Evolutionary conservation across 1,140 invertebrate genomes (phyloP).

Genomic region (Heliconius hewitsoni): DNA sequence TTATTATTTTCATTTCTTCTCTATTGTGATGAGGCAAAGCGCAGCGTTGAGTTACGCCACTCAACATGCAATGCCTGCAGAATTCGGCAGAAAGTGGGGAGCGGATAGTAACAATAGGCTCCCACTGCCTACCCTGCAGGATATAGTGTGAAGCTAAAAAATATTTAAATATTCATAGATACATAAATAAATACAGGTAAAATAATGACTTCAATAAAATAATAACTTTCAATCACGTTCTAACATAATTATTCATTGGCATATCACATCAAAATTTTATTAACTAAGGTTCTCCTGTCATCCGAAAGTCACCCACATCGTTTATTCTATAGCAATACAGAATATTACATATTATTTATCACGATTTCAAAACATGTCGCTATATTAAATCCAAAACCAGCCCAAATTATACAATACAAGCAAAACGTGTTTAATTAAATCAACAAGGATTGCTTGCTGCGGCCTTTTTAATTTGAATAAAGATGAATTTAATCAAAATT

Average conservation of each 20-base stretch:
- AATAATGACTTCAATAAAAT: not conserved
- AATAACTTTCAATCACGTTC: not conserved
- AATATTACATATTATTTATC: not conserved
- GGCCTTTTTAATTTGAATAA: slow-evolving; percentile 48
- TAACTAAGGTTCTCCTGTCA: not conserved
- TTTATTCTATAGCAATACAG: not conserved
- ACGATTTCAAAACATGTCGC: slow-evolving; percentile 2
- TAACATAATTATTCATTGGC: not conserved
- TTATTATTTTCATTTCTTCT: no score
- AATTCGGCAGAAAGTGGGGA: no score
- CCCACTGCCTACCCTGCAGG: no score
- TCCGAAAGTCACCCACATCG: not conserved
- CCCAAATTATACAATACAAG: slow-evolving; percentile 33
- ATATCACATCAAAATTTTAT: not conserved
- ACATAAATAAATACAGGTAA: not conserved
- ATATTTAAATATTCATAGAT: not conserved
- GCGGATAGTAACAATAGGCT: no score
- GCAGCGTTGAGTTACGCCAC: no score
- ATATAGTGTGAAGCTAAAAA: no score
- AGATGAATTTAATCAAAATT: slow-evolving; percentile 58
- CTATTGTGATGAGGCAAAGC: no score
- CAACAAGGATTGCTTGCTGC: slow-evolving; percentile 34
- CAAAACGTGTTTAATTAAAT: slow-evolving; percentile 41
- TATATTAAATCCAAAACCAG: slow-evolving; percentile 7
- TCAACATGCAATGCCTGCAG: no score